Base-by-base conservation (phyloP, 2,888 invertebrate species). In the Mesoligia furuncula region DNA sequence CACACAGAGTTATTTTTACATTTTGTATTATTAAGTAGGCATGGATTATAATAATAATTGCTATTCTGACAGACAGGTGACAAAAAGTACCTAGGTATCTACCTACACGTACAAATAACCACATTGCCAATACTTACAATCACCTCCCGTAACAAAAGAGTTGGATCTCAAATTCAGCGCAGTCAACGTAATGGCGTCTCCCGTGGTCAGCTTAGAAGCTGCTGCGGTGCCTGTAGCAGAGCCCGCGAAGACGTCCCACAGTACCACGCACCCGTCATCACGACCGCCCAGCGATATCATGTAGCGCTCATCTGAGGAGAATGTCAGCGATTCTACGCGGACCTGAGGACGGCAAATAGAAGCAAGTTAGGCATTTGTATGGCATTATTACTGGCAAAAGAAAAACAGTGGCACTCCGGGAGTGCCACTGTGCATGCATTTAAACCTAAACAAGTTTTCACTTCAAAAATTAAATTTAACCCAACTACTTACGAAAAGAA, bases 251-350 rank as follows among this genome's bases (percentile, higher is more conserved):
- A 99, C 97, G 92, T 99, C 98, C 98, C 98, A 99, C 2, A 99
- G 97, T 65, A 99, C 98, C 59, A 99, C 97, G 85, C 98, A 98
- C 57, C 99, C 98, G 93, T 99, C 99, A 94, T 99, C 99, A 79
- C 98, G 97, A 0, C 99, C 99, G 0, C 99, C 99, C 61, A 99
- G 97, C 0, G 99, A 98, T 57, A 99, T 97, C 88, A 99, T 96
- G 93, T 98, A 99, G 73, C 97, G 97, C 88, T 98, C 98, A 93
- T 98, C 98, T 7, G 98, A 97, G 0, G 99, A 98, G 93, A 99
- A 99, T 13, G 97, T 97, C n/a, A 99, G 96, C 0, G 98, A 97
- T 95, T 99, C 98, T 0, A 99, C 98, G 57, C 98, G 97, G 0
- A 99, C 97, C 97, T 97, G 77, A 9, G 54, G 59, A 68, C 11